A percentile compares a stretch with the other conserved stretches of the same genome.
Evolutionary conservation across 2,797 vertebrate genomes (phyloP).

Genomic region (Lithobates pipiens): DNA sequence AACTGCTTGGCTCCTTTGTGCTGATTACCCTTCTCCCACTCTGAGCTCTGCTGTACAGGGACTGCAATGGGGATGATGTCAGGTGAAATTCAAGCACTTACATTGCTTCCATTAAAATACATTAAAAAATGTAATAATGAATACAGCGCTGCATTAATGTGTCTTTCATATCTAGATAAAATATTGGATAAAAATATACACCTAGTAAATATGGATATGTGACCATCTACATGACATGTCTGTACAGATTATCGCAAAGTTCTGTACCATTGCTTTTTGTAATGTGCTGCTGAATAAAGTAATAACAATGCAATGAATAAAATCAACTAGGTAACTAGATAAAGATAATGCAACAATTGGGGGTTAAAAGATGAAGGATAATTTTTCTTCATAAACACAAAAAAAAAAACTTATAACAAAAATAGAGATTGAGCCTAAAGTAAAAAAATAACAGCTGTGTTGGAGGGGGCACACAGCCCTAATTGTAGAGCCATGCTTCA

Average conservation of each 20-base stretch:
- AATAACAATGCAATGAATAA: not conserved
- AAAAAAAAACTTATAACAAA: not conserved
- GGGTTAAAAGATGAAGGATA: not conserved
- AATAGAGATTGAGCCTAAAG: not conserved
- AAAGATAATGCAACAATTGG: not conserved
- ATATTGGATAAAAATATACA: too few relatives aligned
- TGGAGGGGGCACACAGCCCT: not conserved
- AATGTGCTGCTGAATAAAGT: not conserved
- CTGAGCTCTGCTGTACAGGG: too few relatives aligned
- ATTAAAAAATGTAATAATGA: too few relatives aligned
- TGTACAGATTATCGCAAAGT: not conserved
- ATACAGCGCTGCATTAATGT: too few relatives aligned
- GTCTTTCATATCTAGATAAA: too few relatives aligned
- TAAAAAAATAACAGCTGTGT: not conserved
- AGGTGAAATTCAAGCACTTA: too few relatives aligned
- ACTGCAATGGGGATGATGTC: too few relatives aligned
- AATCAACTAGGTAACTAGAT: not conserved
- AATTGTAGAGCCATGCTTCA: conserved; percentile 16
- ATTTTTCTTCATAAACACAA: not conserved
- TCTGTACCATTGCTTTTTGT: not conserved
- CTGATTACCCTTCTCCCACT: too few relatives aligned
- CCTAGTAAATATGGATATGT: not conserved
- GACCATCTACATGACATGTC: not conserved
- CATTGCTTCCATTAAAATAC: too few relatives aligned
- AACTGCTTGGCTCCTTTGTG: too few relatives aligned